Evolutionary conservation across 2,113 vertebrate species (phyloP).

Genomic region (Phasianus colchicus): DNA sequence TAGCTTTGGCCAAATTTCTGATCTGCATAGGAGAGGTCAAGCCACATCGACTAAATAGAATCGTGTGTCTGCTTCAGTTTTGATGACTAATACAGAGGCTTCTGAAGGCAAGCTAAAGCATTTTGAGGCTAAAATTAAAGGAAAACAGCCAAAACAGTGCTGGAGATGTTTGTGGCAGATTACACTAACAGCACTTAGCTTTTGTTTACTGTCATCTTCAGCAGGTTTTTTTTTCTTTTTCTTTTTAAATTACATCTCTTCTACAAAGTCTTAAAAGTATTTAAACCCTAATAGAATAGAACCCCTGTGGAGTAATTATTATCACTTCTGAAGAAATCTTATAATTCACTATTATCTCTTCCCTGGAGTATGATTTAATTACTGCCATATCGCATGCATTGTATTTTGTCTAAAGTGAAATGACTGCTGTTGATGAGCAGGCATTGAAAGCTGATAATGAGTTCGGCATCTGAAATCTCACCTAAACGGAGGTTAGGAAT

Average conservation of each 20-base stretch:
- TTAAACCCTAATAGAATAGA: conserved; percentile 38
- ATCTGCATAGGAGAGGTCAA: background rate
- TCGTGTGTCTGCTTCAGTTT: background rate
- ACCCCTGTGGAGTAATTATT: conserved; percentile 54
- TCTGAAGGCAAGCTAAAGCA: background rate
- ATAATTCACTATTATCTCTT: conserved; percentile 61
- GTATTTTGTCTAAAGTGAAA: conserved; percentile 53
- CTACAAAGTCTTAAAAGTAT: conserved; percentile 40
- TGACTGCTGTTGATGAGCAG: conserved; percentile 41
- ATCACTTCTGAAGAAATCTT: conserved; percentile 49
- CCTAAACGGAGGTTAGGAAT: conserved; percentile 41
- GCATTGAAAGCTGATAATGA: conserved; percentile 53
- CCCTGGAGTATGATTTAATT: conserved; percentile 69
- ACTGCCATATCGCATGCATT: conserved; percentile 34
- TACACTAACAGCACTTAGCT: background rate
- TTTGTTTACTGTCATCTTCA: conserved; percentile 53
- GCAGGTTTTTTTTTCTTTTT: background rate
- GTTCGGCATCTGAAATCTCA: conserved; percentile 51
- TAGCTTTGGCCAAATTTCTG: background rate
- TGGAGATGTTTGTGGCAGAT: background rate
- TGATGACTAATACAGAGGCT: background rate
- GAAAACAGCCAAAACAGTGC: background rate
- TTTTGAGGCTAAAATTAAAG: background rate
- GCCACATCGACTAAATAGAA: background rate
- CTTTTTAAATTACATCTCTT: conserved; percentile 28